phyloP scores from a whole-genome alignment of 2,113 vertebrate genomes.

The Motacilla tschutschensis region DNA sequence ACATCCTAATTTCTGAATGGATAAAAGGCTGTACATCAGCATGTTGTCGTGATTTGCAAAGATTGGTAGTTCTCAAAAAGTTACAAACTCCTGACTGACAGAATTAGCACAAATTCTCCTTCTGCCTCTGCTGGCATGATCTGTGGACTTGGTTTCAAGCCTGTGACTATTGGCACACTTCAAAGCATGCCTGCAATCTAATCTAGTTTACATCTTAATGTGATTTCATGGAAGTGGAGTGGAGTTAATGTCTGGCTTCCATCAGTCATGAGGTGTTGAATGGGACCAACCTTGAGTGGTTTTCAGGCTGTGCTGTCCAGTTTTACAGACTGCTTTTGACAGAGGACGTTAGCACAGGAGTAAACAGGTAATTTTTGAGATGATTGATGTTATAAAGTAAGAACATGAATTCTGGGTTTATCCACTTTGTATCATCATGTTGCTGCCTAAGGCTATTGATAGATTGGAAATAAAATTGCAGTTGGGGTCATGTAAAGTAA shows the following conservation, averaged over 20 bases:
- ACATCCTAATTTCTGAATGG: neutral
- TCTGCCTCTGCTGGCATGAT: neutral
- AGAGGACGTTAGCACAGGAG: neutral
- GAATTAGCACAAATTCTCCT: constrained; percentile 43
- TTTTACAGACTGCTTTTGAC: neutral
- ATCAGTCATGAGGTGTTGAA: neutral
- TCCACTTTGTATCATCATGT: neutral
- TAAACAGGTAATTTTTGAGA: neutral
- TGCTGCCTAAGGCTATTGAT: constrained; percentile 20
- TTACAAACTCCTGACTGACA: neutral
- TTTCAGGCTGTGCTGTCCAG: neutral
- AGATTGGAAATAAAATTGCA: neutral
- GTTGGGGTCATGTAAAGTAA: neutral
- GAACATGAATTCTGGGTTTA: neutral
- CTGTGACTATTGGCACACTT: neutral
- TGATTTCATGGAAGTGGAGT: neutral
- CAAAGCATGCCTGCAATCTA: neutral
- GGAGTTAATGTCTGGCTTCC: constrained; percentile 1
- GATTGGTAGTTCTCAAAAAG: neutral
- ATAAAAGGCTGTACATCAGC: neutral
- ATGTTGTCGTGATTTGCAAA: constrained; percentile 2
- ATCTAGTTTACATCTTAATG: neutral
- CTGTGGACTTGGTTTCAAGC: neutral
- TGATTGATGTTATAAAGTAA: neutral
- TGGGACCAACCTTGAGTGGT: fast-evolving